These are phyloP conservation scores for Diplodus sargus DNA, from an alignment of 2,797 vertebrate genomes.

Conservation along the genomic window DNA sequence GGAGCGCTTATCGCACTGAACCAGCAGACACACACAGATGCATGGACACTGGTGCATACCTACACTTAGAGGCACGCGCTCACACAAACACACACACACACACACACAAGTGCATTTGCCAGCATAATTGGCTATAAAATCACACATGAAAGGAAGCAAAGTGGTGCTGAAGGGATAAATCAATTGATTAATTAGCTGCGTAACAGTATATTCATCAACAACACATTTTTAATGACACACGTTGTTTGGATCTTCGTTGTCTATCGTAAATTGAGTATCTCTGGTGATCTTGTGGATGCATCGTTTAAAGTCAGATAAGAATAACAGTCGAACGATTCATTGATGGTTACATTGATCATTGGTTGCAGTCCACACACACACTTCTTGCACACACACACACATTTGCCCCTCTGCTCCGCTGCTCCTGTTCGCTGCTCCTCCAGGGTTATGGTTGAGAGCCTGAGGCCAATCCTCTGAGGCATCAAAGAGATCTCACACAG, in stretches of 20 bases:
- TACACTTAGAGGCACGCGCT: not conserved
- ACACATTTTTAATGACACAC: not conserved
- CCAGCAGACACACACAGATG: constrained; percentile 60
- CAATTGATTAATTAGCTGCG: constrained; percentile 13
- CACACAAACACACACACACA: constrained; percentile 22
- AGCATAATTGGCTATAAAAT: not conserved
- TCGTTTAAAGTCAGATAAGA: not conserved
- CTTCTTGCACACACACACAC: not conserved
- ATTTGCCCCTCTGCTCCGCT: constrained; percentile 8
- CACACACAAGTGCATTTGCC: not conserved
- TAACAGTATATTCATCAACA: not conserved
- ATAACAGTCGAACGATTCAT: not conserved
- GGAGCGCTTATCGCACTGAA: constrained; percentile 73
- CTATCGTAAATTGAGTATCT: not conserved
- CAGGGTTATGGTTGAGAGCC: constrained; percentile 21
- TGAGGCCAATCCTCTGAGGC: constrained; percentile 39
- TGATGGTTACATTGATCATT: not conserved
- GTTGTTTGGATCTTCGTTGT: constrained; percentile 3
- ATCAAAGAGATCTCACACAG: constrained; percentile 47
- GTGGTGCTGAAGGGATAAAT: not conserved
- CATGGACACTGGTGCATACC: constrained; percentile 27
- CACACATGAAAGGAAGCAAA: not conserved
- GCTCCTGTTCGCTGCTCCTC: constrained; percentile 14
- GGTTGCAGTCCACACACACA: not conserved
- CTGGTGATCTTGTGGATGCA: not conserved